Base-by-base conservation (phyloP, 2,113 vertebrate species). In the Gymnarchus niloticus region DNA sequence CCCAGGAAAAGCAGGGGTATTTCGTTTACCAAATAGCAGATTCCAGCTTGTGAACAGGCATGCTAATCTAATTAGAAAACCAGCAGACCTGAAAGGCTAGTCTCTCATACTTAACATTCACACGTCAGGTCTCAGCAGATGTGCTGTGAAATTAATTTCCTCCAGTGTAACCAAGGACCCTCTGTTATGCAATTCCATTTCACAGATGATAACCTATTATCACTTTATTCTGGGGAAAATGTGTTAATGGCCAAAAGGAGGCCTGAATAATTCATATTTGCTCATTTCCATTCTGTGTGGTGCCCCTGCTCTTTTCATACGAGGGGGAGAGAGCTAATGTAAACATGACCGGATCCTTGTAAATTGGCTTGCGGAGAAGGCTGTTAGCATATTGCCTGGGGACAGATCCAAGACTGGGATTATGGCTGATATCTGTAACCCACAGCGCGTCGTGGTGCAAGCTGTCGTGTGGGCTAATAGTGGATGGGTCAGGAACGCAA, bases 161-260 rank as follows among this genome's bases (percentile, higher is more conserved):
- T 98, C 97, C 98, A 97, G 97, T 99, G 97, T 98, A 98, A 99
- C 96, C 94, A 96, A 96, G 98, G 96, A 98, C 94, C 92, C 96
- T 97, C 96, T 97, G 97, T 99, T 99, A 99, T 99, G 97, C 98
- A 98, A 99, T 99, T 98, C 97, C 97, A 98, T 99, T 99, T 99
- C 98, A 99, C 97, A 99, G 97, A 99, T 99, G 98, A 99, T 99
- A 98, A 99, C 97, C 97, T 98, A 99, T 99, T 99, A 99, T 98
- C 97, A 98, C 98, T 99, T 98, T 98, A 98, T 99, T 99, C 97
- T 98, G 97, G 96, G 96, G 95, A 94, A 99, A 98, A 98, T 96
- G 96, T 99, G 97, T 97, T 99, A 98, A 99, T 99, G 96, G 97
- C 98, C 96, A 95, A 94, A 93, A 98, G 97, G 96, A 97, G 96